phyloP scores from a whole-genome alignment of 2,888 invertebrate species.

The Pterobdella sp. region DNA sequence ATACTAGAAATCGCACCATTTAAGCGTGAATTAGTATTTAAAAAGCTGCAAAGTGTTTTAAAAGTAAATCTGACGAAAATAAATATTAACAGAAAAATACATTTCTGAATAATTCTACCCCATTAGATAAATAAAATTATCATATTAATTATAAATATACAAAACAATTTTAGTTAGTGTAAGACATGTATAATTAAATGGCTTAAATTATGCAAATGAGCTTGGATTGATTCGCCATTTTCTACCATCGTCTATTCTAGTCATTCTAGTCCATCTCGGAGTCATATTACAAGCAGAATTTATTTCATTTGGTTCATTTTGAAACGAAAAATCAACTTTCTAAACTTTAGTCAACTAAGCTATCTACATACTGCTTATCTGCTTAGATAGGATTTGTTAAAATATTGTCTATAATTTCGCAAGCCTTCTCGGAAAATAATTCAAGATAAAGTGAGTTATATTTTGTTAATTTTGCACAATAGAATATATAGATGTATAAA shows the following conservation, averaged over 20 bases:
- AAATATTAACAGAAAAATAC: background rate
- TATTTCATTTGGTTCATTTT: background rate
- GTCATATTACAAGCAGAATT: background rate
- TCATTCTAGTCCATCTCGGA: background rate
- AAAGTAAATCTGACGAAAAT: too few species aligned
- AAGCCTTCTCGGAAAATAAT: background rate
- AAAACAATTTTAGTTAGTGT: too few species aligned
- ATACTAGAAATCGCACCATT: slow-evolving; percentile 24
- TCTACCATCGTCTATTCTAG: background rate
- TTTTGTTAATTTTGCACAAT: background rate
- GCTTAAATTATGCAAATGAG: slow-evolving; percentile 28
- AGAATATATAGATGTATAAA: background rate
- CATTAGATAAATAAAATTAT: background rate
- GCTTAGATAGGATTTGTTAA: slow-evolving; percentile 3
- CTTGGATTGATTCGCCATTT: slow-evolving; percentile 25
- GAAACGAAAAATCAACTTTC: background rate
- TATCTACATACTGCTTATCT: background rate
- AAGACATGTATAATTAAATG: background rate
- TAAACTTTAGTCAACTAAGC: background rate
- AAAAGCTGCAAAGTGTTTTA: too few species aligned
- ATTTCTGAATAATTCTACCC: background rate
- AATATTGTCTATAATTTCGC: slow-evolving; percentile 4
- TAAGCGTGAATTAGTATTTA: too few species aligned
- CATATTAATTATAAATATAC: too few species aligned
- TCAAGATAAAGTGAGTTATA: background rate